These are phyloP conservation scores for Agrypnia vestita DNA, from an alignment of 1,140 invertebrate genomes.

Conservation along the genomic window DNA sequence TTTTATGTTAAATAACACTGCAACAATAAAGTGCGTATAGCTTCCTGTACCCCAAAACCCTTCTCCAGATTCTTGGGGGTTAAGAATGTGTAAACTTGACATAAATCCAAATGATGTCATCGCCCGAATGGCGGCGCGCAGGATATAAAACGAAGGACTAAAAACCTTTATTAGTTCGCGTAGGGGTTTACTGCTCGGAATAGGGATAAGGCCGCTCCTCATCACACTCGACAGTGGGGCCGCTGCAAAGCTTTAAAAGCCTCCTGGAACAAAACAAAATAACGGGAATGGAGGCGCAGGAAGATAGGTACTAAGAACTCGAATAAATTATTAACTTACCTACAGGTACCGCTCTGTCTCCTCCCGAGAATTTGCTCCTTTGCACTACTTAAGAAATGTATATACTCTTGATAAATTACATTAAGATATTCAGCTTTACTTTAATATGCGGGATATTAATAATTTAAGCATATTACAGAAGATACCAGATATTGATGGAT, in stretches of 20 bases:
- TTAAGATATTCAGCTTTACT: too few species aligned
- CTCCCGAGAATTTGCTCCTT: too few species aligned
- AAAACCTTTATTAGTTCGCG: constrained; percentile 61
- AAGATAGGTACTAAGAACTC: neutral
- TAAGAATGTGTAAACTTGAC: constrained; percentile 49
- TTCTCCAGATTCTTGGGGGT: constrained; percentile 35
- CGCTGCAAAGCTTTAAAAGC: constrained; percentile 1
- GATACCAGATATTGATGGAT: too few species aligned
- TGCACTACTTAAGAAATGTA: too few species aligned
- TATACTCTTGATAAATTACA: too few species aligned
- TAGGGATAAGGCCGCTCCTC: neutral
- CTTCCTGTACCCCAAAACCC: constrained; percentile 15
- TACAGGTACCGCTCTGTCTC: neutral
- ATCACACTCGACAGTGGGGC: neutral
- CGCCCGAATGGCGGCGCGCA: constrained; percentile 44
- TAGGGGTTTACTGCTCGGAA: constrained; percentile 56
- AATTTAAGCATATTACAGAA: too few species aligned
- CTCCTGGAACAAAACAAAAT: neutral
- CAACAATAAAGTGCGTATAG: constrained; percentile 14
- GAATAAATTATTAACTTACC: neutral
- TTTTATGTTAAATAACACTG: constrained; percentile 22
- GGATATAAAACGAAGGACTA: constrained; percentile 52
- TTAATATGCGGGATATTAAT: too few species aligned
- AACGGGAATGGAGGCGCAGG: neutral
- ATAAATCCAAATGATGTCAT: constrained; percentile 62